Evolutionary conservation across 2,888 invertebrate species (phyloP), one percentile per base, ranked within the genome.

Genomic region (Hesperia comma): DNA sequence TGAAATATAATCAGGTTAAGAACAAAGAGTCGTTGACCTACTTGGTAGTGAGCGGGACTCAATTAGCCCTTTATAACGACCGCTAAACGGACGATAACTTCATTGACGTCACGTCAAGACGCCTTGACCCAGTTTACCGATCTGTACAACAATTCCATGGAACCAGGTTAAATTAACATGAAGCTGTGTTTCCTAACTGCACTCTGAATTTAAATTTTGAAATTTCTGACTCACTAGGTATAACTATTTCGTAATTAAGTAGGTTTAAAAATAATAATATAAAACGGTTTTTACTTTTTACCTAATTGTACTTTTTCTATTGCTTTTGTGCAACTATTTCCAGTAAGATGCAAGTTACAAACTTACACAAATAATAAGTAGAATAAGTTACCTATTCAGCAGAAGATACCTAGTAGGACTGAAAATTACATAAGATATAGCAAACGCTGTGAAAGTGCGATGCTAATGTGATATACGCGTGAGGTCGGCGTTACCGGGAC

Each of bases 21-120:
- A 86, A 85, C 84, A 86, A 86, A 84, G 83, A 83, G 87, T 87
- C 88, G 81, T 86, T 88, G 90, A 90, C 90, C 90, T 75, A 89
- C 79, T 84, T 88, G 79, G 79, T 71, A 49, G 72, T 78, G 69
- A 71, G 73, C 72, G 64, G 70, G 63, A 74, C 75, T 81, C 84
- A 87, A 87, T 86, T 82, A 81, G 80, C 78, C 82, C 83, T 86
- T 67, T 80, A 81, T 77, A 73, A 77, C 78, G 75, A 76, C 71
- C 70, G 72, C 74, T 74, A 77, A 70, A 69, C 72, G 69, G 70
- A 70, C 77, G 80, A 84, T 83, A 80, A 81, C 77, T 76, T 49
- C 73, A 68, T 70, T 78, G 74, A 82, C 86, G 86, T 84, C 84
- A 84, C 70, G 72, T 79, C 79, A 79, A 79, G 76, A 75, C 73